Percentiles rank a stretch among this genome's conserved stretches.
phyloP scores from a whole-genome alignment of 2,888 invertebrate species.

The Drosophila yooni region DNA sequence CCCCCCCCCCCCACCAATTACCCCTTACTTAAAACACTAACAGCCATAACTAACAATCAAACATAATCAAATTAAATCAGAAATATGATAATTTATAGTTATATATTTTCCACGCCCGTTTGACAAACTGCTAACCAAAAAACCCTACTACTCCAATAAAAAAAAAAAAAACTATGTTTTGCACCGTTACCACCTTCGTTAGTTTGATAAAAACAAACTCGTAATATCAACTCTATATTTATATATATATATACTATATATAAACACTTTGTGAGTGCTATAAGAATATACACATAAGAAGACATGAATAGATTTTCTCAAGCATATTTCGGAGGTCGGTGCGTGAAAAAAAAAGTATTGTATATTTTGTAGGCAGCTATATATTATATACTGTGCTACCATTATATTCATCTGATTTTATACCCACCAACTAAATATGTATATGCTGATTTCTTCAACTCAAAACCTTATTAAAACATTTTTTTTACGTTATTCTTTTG shows the following conservation, averaged over 20 bases:
- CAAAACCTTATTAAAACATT: conserved; percentile 30
- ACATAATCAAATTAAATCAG: conserved; percentile 4
- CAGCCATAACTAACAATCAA: conserved; percentile 28
- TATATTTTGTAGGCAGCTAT: conserved; percentile 31
- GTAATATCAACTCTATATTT: conserved; percentile 32
- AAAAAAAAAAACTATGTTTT: conserved; percentile 64
- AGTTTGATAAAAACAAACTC: conserved; percentile 46
- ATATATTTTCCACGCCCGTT: conserved; percentile 35
- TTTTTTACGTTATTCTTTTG: conserved; percentile 38
- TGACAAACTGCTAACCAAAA: conserved; percentile 48
- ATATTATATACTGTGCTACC: conserved; percentile 26
- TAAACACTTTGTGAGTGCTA: conserved; percentile 44
- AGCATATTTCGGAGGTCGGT: conserved; percentile 85
- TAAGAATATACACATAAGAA: conserved; percentile 53
- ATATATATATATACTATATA: conserved; percentile 4
- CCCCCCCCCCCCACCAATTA: background rate
- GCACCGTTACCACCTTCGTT: conserved; percentile 83
- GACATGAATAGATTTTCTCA: conserved; percentile 84
- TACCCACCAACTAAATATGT: conserved; percentile 57
- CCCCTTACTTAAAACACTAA: conserved; percentile 32
- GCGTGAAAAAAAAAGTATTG: conserved; percentile 65
- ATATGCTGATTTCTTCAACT: conserved; percentile 54
- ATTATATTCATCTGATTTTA: conserved; percentile 47
- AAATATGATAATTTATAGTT: background rate
- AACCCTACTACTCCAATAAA: conserved; percentile 43